Conservation (phyloP, 2,888 invertebrate genomes). For the Nemotelus pantherinus region DNA sequence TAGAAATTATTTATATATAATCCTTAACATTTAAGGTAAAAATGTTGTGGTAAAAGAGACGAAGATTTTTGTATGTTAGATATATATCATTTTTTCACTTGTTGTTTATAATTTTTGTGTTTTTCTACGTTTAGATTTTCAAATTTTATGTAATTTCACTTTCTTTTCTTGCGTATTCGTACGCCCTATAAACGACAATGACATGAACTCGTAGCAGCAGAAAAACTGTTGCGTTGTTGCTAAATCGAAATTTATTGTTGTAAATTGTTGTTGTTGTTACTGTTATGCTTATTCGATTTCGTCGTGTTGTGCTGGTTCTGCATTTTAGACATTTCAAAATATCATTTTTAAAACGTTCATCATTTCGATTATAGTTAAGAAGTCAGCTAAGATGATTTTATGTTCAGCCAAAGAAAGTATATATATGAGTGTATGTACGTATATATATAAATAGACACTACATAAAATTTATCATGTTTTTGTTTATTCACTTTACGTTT, state of each 20-base stretch:
- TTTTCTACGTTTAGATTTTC: conserved; percentile 11
- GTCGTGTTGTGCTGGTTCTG: conserved; percentile 18
- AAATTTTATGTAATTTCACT: conserved; percentile 34
- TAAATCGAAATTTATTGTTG: not conserved
- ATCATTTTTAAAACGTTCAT: not conserved
- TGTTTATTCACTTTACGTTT: conserved; percentile 2
- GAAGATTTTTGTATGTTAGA: conserved; percentile 4
- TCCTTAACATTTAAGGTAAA: conserved; percentile 40
- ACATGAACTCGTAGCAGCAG: not conserved
- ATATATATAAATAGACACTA: conserved; percentile 26
- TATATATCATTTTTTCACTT: conserved; percentile 4
- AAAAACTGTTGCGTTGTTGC: not conserved
- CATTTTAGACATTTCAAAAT: conserved; percentile 26
- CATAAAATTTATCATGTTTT: conserved; percentile 37
- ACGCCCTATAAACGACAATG: not conserved
- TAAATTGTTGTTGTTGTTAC: not conserved
- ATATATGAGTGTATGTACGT: not conserved
- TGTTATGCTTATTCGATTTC: not conserved
- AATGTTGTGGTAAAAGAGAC: conserved; percentile 45
- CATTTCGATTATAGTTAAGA: not conserved
- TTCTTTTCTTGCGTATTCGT: conserved; percentile 1
- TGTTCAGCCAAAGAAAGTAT: conserved; percentile 28
- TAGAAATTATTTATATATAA: conserved; percentile 35
- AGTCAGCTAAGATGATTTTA: conserved; percentile 23
- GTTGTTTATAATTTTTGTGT: not conserved